Conservation (phyloP, 2,797 vertebrate species). For the Hydrocynus forskahlii region DNA sequence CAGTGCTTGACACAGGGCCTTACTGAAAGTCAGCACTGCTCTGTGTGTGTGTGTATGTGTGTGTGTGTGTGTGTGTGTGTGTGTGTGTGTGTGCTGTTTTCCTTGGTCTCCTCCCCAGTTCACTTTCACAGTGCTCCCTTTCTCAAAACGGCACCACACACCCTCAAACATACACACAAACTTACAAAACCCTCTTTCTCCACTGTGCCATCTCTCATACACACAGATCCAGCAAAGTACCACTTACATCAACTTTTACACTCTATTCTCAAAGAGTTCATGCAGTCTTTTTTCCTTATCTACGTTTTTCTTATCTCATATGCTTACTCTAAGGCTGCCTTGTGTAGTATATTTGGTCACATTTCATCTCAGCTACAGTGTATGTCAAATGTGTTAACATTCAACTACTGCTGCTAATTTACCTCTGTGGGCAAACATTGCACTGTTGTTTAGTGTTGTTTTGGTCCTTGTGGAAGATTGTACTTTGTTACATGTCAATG, state of each 20-base stretch:
- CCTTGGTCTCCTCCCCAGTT: constrained; percentile 62
- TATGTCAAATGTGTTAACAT: too few relatives aligned
- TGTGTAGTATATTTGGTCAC: too few relatives aligned
- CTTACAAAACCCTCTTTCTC: constrained; percentile 52
- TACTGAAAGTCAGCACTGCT: constrained; percentile 49
- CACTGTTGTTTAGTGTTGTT: too few relatives aligned
- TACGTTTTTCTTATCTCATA: too few relatives aligned
- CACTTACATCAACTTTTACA: constrained; percentile 7
- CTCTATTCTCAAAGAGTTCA: constrained; percentile 20
- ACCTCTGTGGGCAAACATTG: too few relatives aligned
- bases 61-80: constrained; percentile 33
- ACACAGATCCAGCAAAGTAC: constrained; percentile 20
- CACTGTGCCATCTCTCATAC: constrained; percentile 30
- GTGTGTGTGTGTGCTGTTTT: constrained; percentile 55
- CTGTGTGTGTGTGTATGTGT: too few relatives aligned
- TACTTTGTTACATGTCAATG: too few relatives aligned
- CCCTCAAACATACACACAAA: constrained; percentile 14
- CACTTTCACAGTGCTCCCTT: constrained; percentile 61
- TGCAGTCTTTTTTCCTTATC: constrained; percentile 3
- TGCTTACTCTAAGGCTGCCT: too few relatives aligned
- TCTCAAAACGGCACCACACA: constrained; percentile 55
- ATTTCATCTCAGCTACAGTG: too few relatives aligned
- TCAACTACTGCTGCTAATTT: too few relatives aligned
- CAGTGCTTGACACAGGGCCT: constrained; percentile 51
- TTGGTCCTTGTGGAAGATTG: too few relatives aligned